A percentile compares a stretch with the other conserved stretches of the same genome.
These are phyloP conservation scores for Eremophila alpestris DNA, from an alignment of 2,797 vertebrate genomes.

Conservation along the genomic window DNA sequence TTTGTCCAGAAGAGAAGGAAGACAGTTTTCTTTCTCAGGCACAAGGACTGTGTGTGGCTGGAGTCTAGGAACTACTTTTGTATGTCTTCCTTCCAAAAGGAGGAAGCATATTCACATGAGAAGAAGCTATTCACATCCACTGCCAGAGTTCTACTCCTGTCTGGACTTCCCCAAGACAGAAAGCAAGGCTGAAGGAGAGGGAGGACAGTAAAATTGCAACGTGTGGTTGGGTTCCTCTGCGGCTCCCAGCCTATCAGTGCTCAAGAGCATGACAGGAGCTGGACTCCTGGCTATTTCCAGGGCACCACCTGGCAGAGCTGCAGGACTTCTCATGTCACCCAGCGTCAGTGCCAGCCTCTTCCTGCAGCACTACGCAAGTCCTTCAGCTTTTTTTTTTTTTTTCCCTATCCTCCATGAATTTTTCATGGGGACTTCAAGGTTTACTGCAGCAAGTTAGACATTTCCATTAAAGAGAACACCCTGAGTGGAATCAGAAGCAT, in stretches of 20 bases:
- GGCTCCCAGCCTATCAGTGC: background rate
- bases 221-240: background rate
- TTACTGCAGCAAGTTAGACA: slow-evolving; percentile 29
- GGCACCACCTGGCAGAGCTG: background rate
- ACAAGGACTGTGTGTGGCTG: background rate
- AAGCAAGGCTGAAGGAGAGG: background rate
- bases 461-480: slow-evolving; percentile 33
- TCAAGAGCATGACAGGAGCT: background rate
- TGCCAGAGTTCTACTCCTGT: background rate
- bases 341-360: background rate
- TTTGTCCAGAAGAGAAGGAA: background rate
- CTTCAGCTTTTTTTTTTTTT: background rate
- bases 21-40: background rate
- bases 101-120: too few species aligned
- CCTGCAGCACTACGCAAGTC: background rate
- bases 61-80: background rate
- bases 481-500: slow-evolving; percentile 14
- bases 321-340: slow-evolving; percentile 15
- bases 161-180: background rate
- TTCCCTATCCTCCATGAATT: background rate
- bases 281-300: background rate
- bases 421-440: slow-evolving; percentile 37
- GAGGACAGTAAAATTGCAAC: background rate
- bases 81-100: background rate
- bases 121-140: background rate